These are phyloP conservation scores for Cariama cristata DNA, from an alignment of 2,113 vertebrate species.

Conservation along the genomic window DNA sequence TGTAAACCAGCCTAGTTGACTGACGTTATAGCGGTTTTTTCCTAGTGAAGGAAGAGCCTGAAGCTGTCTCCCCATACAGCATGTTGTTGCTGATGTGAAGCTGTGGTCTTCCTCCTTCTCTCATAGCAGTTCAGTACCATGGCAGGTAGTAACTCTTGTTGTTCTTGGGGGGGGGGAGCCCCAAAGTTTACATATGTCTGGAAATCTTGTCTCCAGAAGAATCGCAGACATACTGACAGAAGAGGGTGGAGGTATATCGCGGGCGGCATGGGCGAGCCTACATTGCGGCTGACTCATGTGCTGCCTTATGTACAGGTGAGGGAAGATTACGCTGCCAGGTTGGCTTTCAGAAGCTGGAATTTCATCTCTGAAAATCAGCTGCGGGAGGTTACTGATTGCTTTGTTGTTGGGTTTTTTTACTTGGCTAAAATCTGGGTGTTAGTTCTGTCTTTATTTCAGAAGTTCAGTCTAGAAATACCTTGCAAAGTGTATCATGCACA, in stretches of 20 bases:
- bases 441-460: neutral
- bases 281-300: neutral
- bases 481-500: neutral
- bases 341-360: neutral
- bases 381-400: neutral
- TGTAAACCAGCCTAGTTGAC: neutral
- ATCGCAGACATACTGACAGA: neutral
- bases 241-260: neutral
- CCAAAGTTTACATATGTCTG: neutral
- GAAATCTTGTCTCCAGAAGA: neutral
- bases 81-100: neutral
- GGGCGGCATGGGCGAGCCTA: accelerated
- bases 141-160: neutral
- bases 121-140: neutral
- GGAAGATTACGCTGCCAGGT: neutral
- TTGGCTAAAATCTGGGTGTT: neutral
- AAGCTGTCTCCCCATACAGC: neutral
- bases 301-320: neutral
- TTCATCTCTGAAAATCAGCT: neutral
- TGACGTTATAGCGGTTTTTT: neutral
- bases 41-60: neutral
- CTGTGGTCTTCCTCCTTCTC: neutral
- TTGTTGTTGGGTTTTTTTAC: neutral
- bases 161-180: neutral
- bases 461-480: neutral